These are phyloP conservation scores for Pachliopta kotzebuea DNA, from an alignment of 2,888 invertebrate species.

Conservation along the genomic window DNA sequence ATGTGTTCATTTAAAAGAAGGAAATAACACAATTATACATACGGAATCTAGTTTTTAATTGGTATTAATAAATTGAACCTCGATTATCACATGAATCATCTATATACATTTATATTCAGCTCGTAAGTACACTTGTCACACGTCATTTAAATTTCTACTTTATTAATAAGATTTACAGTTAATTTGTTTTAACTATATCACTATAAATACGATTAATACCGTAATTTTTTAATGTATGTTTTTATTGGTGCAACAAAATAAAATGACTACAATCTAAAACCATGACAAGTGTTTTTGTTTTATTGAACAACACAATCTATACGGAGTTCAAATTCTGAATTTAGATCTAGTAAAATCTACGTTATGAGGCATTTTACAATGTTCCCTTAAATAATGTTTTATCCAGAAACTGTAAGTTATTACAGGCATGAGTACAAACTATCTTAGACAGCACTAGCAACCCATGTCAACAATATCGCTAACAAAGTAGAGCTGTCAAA, in stretches of 20 bases:
- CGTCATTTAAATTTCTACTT: not conserved
- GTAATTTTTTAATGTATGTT: slow-evolving; percentile 4
- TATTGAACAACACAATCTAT: not conserved
- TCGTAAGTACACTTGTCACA: not conserved
- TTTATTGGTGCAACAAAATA: slow-evolving; percentile 9
- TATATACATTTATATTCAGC: slow-evolving; percentile 2
- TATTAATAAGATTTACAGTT: slow-evolving; percentile 11
- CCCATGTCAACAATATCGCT: too few relatives aligned
- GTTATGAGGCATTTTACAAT: too few relatives aligned
- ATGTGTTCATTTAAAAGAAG: slow-evolving; percentile 24
- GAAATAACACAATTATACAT: not conserved
- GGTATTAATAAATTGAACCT: not conserved
- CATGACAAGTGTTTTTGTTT: not conserved
- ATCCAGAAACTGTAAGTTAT: too few relatives aligned
- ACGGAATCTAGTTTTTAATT: not conserved
- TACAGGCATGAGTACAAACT: too few relatives aligned
- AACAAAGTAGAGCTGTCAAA: too few relatives aligned
- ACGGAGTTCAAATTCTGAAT: not conserved
- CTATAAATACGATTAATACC: not conserved
- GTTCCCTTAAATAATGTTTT: too few relatives aligned
- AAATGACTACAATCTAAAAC: slow-evolving; percentile 11
- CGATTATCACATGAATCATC: not conserved
- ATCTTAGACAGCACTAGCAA: too few relatives aligned
- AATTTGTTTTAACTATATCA: not conserved
- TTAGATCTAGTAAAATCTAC: not conserved